Percentiles rank a stretch among this genome's conserved stretches.
Conservation (phyloP, 2,113 vertebrate genomes). For the Sinocyclocheilus anophthalmus region DNA sequence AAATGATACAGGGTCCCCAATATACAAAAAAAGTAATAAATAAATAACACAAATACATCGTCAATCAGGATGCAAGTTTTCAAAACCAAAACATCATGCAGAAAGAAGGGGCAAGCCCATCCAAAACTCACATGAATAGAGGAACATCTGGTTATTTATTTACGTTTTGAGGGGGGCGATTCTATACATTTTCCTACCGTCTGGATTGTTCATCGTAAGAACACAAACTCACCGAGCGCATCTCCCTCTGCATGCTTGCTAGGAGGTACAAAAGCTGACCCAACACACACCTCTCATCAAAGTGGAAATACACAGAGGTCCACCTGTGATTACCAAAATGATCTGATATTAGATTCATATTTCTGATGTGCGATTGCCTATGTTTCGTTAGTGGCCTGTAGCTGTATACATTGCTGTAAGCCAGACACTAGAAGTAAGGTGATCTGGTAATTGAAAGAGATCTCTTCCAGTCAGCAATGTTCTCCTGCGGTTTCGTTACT, state of each 20-base stretch:
- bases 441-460: constrained; percentile 55
- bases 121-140: constrained; percentile 70
- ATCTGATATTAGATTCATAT: constrained; percentile 16
- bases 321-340: constrained; percentile 34
- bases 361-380: background rate
- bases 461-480: constrained; percentile 41
- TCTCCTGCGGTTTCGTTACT: constrained; percentile 51
- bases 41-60: constrained; percentile 71
- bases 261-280: constrained; percentile 47
- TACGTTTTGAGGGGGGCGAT: constrained; percentile 64
- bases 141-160: constrained; percentile 42
- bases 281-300: constrained; percentile 51
- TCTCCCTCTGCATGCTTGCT: constrained; percentile 33
- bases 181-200: constrained; percentile 69
- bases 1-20: constrained; percentile 66
- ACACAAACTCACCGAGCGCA: constrained; percentile 30
- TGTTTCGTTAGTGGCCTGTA: background rate
- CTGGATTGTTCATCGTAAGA: background rate
- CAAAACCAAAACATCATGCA: constrained; percentile 80
- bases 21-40: constrained; percentile 61
- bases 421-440: constrained; percentile 38
- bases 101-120: constrained; percentile 73
- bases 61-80: constrained; percentile 72
- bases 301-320: constrained; percentile 7
- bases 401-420: constrained; percentile 21